phyloP scores from a whole-genome alignment of 2,113 vertebrate genomes.

The Rhinogobius similis region DNA sequence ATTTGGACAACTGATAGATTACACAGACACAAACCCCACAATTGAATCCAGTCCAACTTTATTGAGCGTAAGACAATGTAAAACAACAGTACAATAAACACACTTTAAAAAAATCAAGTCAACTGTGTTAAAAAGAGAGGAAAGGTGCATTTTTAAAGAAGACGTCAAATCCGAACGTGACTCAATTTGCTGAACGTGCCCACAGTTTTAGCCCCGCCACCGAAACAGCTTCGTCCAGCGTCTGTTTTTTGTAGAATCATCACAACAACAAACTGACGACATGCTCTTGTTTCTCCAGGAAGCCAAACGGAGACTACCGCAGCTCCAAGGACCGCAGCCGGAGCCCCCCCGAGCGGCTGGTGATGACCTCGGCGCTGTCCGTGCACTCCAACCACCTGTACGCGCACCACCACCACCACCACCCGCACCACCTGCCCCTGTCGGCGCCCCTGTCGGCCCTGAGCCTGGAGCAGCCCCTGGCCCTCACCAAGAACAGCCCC shows the following conservation, averaged over 20 bases:
- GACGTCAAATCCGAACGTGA: too few relatives aligned
- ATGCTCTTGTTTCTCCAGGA: constrained; percentile 63
- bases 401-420: constrained; percentile 75
- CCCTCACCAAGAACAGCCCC: constrained; percentile 94
- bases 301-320: constrained; percentile 92
- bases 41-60: too few relatives aligned
- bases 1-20: neutral
- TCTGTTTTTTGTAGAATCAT: neutral
- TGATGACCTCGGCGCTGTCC: constrained; percentile 80
- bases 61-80: too few relatives aligned
- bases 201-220: too few relatives aligned
- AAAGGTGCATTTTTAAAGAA: too few relatives aligned
- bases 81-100: too few relatives aligned
- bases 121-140: too few relatives aligned
- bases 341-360: constrained; percentile 89
- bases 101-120: too few relatives aligned
- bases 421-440: constrained; percentile 81
- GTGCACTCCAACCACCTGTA: constrained; percentile 86
- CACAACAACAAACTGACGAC: neutral
- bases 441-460: constrained; percentile 88
- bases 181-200: too few relatives aligned
- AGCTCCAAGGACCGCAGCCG: constrained; percentile 87
- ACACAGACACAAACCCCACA: too few relatives aligned
- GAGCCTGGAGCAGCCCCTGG: constrained; percentile 92
- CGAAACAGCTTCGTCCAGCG: too few relatives aligned